These are phyloP conservation scores for Apoda limacodes DNA, from an alignment of 2,888 invertebrate species.

Conservation along the genomic window DNA sequence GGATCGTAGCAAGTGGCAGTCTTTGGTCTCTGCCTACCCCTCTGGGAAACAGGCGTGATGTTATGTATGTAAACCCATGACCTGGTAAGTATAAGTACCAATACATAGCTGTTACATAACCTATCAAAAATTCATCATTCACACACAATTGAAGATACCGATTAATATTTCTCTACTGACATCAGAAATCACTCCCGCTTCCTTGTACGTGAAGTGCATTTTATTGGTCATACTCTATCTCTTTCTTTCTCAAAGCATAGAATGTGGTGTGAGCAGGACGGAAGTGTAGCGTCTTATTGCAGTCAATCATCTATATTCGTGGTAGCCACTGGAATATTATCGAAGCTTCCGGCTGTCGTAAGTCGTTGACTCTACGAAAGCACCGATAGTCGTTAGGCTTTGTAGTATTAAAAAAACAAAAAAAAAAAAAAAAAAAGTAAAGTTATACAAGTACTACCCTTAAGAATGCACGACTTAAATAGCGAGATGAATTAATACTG, in stretches of 20 bases:
- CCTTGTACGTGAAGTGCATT: conserved; percentile 64
- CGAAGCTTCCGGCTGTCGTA: conserved; percentile 53
- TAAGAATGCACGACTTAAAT: too few species aligned
- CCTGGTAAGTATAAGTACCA: too few species aligned
- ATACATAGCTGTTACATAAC: too few species aligned
- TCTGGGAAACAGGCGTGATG: too few species aligned
- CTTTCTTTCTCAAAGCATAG: conserved; percentile 22
- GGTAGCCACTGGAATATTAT: conserved; percentile 62
- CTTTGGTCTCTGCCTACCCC: too few species aligned
- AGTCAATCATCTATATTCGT: conserved; percentile 68
- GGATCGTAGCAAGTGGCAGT: too few species aligned
- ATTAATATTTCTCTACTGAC: conserved; percentile 58
- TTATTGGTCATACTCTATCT: conserved; percentile 34
- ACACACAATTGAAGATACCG: conserved; percentile 26
- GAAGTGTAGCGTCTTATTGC: conserved; percentile 37
- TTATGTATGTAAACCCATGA: too few species aligned
- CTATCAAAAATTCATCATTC: conserved; percentile 19
- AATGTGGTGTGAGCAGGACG: conserved; percentile 28
- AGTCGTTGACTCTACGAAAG: conserved; percentile 49
- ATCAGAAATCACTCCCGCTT: conserved; percentile 58
- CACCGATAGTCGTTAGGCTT: conserved; percentile 8
- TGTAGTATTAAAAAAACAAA: background rate
- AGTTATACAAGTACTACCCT: too few species aligned
- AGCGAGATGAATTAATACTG: too few species aligned
- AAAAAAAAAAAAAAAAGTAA: too few species aligned